Evolutionary conservation across 2,113 vertebrate species (phyloP).

Genomic region (Sclerurus mexicanus): DNA sequence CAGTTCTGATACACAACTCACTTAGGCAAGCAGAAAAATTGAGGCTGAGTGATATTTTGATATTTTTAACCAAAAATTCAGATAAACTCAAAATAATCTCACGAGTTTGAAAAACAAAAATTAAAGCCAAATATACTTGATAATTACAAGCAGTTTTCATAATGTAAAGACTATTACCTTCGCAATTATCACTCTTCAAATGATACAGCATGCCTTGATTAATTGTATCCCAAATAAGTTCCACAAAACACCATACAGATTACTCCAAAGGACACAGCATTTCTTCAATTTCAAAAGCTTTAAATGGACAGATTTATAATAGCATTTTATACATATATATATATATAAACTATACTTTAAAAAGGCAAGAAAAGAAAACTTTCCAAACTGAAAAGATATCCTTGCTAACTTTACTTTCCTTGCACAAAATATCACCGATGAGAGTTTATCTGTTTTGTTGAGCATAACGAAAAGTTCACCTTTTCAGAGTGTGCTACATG

Average conservation of each 20-base stretch:
- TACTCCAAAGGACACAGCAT: neutral
- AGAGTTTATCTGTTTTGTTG: constrained; percentile 30
- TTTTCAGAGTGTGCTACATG: constrained; percentile 15
- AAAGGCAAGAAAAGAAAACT: constrained; percentile 16
- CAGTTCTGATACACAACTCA: constrained; percentile 2
- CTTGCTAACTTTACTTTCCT: neutral
- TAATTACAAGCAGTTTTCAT: neutral
- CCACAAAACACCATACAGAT: neutral
- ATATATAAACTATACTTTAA: neutral
- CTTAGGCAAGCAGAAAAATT: neutral
- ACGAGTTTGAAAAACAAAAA: neutral
- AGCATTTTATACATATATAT: neutral
- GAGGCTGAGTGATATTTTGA: neutral
- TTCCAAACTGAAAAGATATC: neutral
- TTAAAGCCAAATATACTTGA: neutral
- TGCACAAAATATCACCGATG: neutral
- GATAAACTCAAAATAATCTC: neutral
- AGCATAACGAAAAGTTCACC: constrained; percentile 47
- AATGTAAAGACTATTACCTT: neutral
- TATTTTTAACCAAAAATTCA: neutral
- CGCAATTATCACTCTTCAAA: neutral
- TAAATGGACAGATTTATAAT: neutral
- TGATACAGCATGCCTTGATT: neutral
- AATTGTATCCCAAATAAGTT: neutral
- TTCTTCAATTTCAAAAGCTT: neutral